Base-by-base conservation (phyloP, 2,888 invertebrate genomes). In the Sinopyrophorus schimmeli region DNA sequence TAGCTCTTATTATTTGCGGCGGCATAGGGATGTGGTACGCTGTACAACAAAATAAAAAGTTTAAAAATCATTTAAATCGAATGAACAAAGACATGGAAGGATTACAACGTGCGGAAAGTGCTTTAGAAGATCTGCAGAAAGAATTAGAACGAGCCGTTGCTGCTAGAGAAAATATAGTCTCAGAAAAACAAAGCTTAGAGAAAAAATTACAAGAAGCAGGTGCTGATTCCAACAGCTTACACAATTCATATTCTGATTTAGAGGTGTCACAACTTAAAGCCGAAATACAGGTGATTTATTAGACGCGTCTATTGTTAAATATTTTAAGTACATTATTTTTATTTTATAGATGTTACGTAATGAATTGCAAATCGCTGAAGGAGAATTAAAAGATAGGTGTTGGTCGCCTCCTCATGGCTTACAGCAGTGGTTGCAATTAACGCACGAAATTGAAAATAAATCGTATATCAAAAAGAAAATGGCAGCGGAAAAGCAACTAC, bases 71-170 rank as follows among this genome's bases (percentile, higher is more conserved):
- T 70, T 80, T 98, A 53, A 84, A 86, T 58, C 84, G 92, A 51
- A 95, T 99, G 93, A 87, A 94, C 70, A 84, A 87, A 57, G 93
- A 96, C 63, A 92, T 96, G 90, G 94, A 94, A 66, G 87, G 90
- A 62, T 78, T 94, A 56, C 86, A 92, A 63, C 87, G 86, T 66
- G 95, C 95, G 1, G 95, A 96, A 74, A 81, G 89, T 65, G 89
- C 90, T 5, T 76, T 96, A 21, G 85, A 87, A 66, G 87, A 89
- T 67, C 80, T 96, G 74, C 93, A 94, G 76, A 82, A 82, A 69
- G 84, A 92, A 73, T 74, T 95, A 48, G 90, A 92, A 69, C 81
- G 86, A 59, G 92, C 93, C 4, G 81, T 88, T 58, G 79, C 88
- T 68, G 91, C 90, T 9, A 77, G 93, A 76, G 89, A 92, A 69